These are phyloP conservation scores for Apaloderma vittatum DNA, from an alignment of 2,113 vertebrate genomes.

Conservation along the genomic window DNA sequence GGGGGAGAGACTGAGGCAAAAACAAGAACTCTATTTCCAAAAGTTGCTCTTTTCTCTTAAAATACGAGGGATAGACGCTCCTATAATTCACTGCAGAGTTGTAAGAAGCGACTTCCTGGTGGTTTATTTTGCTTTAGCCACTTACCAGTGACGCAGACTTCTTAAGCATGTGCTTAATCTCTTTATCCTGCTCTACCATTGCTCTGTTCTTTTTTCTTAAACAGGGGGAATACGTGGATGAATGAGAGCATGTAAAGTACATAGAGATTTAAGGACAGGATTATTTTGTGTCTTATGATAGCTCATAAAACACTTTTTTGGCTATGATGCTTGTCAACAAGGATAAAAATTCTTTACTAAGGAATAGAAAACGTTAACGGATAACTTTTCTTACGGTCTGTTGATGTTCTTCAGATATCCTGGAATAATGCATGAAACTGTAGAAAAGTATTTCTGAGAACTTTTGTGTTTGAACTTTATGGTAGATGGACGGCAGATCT, in stretches of 20 bases:
- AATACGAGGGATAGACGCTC: neutral
- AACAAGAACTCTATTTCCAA: neutral
- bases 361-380: neutral
- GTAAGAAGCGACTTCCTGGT: neutral
- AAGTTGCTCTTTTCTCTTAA: neutral
- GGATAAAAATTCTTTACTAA: neutral
- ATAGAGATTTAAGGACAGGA: neutral
- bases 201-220: neutral
- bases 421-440: neutral
- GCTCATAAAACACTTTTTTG: neutral
- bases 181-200: neutral
- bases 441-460: neutral
- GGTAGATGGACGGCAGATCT: neutral
- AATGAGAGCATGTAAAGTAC: neutral
- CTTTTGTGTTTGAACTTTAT: neutral
- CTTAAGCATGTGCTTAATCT: neutral
- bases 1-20: neutral
- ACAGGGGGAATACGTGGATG: neutral
- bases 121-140: neutral
- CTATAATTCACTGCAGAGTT: neutral
- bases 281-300: neutral
- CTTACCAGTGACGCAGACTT: neutral
- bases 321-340: neutral
- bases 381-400: neutral
- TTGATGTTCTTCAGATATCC: neutral